These are phyloP conservation scores for Agrotis exclamationis DNA, from an alignment of 2,888 invertebrate species.

Conservation along the genomic window DNA sequence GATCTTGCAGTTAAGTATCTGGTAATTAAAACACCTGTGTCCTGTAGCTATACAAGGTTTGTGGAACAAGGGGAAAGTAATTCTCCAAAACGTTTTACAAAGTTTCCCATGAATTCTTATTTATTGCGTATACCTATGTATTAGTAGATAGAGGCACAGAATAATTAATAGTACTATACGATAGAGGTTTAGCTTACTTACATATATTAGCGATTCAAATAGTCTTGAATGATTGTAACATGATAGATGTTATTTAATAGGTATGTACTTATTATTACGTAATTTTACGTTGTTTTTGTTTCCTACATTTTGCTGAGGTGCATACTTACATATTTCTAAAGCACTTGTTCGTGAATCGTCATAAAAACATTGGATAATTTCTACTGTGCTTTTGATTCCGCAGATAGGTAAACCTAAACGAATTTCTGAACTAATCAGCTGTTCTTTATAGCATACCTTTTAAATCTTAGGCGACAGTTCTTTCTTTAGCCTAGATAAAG, in stretches of 20 bases:
- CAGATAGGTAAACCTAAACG: neutral
- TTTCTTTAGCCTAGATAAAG: neutral
- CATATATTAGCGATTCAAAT: neutral
- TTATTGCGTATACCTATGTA: neutral
- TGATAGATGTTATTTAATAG: constrained; percentile 16
- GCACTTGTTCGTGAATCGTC: constrained; percentile 17
- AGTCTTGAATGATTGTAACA: constrained; percentile 6
- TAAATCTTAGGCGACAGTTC: neutral
- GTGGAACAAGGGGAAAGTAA: neutral
- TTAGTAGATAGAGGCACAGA: too few relatives aligned
- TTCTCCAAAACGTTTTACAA: neutral
- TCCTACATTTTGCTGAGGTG: constrained; percentile 1
- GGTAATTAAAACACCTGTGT: too few relatives aligned
- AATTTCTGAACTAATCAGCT: neutral
- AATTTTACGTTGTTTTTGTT: constrained; percentile 19
- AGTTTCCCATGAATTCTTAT: neutral
- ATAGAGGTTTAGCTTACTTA: neutral
- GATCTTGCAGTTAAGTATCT: too few relatives aligned
- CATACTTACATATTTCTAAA: neutral
- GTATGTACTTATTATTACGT: constrained; percentile 8
- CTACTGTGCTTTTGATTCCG: neutral
- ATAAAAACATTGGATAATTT: neutral
- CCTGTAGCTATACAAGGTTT: neutral
- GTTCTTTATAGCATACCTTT: neutral
- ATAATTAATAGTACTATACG: too few relatives aligned